Evolutionary conservation across 2,113 vertebrate species (phyloP).

Genomic region (Polyodon spathula): DNA sequence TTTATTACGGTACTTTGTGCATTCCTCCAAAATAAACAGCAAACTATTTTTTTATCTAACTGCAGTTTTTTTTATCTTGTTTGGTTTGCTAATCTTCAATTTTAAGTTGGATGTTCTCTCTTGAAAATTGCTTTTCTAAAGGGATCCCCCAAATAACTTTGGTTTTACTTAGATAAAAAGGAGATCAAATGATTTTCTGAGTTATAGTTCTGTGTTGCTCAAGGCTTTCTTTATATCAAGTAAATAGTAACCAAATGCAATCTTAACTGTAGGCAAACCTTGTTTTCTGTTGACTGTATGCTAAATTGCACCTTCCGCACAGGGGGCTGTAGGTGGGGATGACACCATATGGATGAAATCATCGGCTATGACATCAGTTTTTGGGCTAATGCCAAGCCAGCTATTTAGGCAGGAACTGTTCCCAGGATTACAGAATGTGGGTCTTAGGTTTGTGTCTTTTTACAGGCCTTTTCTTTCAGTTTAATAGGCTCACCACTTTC

Average conservation of each 20-base stretch:
- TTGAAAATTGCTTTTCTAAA: no score
- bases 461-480: slow-evolving; percentile 15
- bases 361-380: slow-evolving; percentile 86
- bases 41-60: no score
- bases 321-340: slow-evolving; percentile 35
- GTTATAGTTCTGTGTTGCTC: slow-evolving; percentile 10
- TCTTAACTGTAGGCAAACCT: slow-evolving; percentile 15
- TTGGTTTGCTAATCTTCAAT: no score
- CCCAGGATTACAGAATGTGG: slow-evolving; percentile 45
- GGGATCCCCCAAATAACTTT: no score
- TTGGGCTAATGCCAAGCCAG: slow-evolving; percentile 73
- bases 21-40: no score
- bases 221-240: slow-evolving; percentile 23
- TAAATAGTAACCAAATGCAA: slow-evolving; percentile 26
- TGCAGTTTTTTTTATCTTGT: no score
- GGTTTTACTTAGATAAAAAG: no score
- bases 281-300: slow-evolving; percentile 34
- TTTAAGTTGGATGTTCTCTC: no score
- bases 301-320: slow-evolving; percentile 47
- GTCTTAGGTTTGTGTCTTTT: not conserved
- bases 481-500: not conserved
- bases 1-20: no score
- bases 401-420: slow-evolving; percentile 56
- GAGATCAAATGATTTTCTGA: no score
- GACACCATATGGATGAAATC: slow-evolving; percentile 84